Base-by-base conservation (phyloP, 2,797 vertebrate genomes). In the Coccyzus lansbergi region DNA sequence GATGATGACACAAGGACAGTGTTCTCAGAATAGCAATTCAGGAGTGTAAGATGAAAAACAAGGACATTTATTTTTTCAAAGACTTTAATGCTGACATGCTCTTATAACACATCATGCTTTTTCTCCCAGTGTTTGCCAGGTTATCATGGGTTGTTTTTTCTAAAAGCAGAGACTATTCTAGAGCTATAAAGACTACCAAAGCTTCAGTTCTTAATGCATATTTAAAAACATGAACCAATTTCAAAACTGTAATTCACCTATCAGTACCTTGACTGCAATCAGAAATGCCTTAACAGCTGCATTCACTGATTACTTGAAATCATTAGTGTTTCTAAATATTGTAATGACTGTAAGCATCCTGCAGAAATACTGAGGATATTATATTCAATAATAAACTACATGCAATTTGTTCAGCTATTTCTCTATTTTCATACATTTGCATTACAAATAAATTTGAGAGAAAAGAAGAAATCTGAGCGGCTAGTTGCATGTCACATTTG, bases 131-230 rank as follows among this genome's bases (percentile, higher is more conserved):
- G 24, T 31, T 69, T 71, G 7, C 34, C 49, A 76, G 13, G 44
- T 34, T 53, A 48, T 38, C 1, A 0, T 36, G 19, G 6, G 1
- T 0, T 12, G 68, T 42, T 74, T 82, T 51, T 14, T 5, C 10
- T 55, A 51, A 84, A 84, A 60, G 1, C 15, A n/a, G 8, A 55
- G 10, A 60, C 6, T 69, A 31, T 60, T 79, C 13, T 80, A 31
- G 76, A 67, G 8, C 2, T 75, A 67, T 58, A 28, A 86, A 48
- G 71, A 8, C 25, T 56, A 42, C 5, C 40, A 52, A 42, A 6
- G 4, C 2, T 18, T 38, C 19, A 49, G 7, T 31, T 72, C 51
- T 64, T 80, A 51, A 14, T 11, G 13, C 4, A 9, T 33, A 60
- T 60, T 51, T 59, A 33, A 33, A 63, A 68, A 25, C 19, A 29